Percentiles rank a stretch among this genome's conserved stretches.
Conservation (phyloP, 2,113 vertebrate genomes). For the Trogon melanurus region DNA sequence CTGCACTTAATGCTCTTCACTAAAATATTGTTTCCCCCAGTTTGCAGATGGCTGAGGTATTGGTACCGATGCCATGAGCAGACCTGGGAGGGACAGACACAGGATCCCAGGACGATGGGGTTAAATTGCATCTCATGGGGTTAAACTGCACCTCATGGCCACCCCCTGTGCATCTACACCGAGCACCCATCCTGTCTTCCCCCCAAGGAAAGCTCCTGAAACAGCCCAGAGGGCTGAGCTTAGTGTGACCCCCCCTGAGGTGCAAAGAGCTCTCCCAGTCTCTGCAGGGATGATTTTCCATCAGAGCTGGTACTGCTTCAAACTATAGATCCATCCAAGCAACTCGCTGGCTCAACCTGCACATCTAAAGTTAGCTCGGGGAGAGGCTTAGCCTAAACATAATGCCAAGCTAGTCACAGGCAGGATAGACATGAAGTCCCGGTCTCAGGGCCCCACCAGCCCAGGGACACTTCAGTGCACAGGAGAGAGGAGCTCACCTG, state of each 20-base stretch:
- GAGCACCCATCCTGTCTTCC: neutral
- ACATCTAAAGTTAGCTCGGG: no score
- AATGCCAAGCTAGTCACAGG: neutral
- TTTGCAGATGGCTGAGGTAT: neutral
- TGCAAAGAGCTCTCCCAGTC: fast-evolving
- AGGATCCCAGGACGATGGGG: neutral
- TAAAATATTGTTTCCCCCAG: fast-evolving
- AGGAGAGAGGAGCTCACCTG: fast-evolving
- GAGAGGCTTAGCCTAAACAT: neutral
- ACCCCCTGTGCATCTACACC: neutral
- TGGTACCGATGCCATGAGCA: fast-evolving
- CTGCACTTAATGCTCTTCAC: neutral
- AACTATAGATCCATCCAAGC: neutral
- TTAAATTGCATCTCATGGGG: neutral
- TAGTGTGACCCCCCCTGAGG: neutral
- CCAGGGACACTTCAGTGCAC: neutral
- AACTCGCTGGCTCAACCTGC: fast-evolving
- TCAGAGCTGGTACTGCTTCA: neutral
- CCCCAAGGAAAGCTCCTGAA: neutral
- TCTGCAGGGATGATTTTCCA: neutral
- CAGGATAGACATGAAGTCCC: neutral
- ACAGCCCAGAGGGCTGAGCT: neutral
- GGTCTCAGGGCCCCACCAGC: neutral
- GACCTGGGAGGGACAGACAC: fast-evolving
- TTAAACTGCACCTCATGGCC: neutral